Evolutionary conservation across 2,797 vertebrate species (phyloP).

Genomic region (Melanotaenia trifasciata): DNA sequence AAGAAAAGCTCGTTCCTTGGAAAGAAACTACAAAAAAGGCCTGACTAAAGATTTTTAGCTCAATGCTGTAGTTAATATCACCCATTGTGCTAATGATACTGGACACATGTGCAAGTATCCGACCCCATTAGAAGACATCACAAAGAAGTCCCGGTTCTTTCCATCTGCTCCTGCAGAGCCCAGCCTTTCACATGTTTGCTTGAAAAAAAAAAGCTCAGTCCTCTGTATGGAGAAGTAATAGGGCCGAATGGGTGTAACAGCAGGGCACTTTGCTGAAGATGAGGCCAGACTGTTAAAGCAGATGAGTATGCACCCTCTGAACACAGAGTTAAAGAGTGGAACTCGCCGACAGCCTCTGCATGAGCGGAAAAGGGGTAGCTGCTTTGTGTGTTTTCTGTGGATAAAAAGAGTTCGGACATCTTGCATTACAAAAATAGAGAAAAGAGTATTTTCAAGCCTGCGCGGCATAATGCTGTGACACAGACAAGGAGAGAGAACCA

Average conservation of each 20-base stretch:
- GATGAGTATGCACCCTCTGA: conserved; percentile 50
- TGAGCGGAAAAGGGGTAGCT: conserved; percentile 31
- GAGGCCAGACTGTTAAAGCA: conserved; percentile 50
- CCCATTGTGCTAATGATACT: conserved; percentile 12
- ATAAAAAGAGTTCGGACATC: not conserved
- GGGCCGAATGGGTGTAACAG: conserved; percentile 64
- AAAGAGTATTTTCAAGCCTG: not conserved
- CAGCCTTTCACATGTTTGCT: conserved; percentile 59
- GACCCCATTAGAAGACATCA: conserved; percentile 46
- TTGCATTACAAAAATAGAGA: conserved; percentile 11
- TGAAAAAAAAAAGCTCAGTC: conserved; percentile 37
- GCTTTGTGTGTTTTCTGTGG: conserved; percentile 15
- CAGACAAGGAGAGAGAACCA: conserved; percentile 1
- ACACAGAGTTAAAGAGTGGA: conserved; percentile 39
- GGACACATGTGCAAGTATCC: conserved; percentile 51
- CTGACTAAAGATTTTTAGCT: not conserved
- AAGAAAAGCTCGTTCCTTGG: not conserved
- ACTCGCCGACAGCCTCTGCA: conserved; percentile 32
- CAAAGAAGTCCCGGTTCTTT: conserved; percentile 49
- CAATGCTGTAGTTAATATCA: conserved; percentile 9
- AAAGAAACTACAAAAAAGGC: not conserved
- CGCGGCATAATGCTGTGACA: not conserved
- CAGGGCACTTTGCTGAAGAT: conserved; percentile 47
- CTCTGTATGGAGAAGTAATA: conserved; percentile 47
- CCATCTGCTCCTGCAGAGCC: conserved; percentile 48